These are phyloP conservation scores for Neuroscelio doddi DNA, from an alignment of 2,888 invertebrate genomes.

Conservation along the genomic window DNA sequence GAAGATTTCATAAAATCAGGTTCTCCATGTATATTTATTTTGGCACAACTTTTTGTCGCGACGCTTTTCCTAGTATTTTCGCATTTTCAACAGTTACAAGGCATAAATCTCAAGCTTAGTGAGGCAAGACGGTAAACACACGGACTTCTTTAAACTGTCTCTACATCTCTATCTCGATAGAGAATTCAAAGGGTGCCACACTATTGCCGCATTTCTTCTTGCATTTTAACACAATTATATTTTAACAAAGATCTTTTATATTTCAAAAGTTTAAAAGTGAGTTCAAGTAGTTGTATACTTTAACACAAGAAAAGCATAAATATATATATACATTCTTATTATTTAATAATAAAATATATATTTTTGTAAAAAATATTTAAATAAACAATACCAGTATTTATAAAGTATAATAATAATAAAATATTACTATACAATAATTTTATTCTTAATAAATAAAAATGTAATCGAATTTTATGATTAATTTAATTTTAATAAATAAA, in stretches of 20 bases:
- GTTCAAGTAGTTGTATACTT: conserved; percentile 16
- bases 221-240: conserved; percentile 24
- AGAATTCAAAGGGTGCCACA: conserved; percentile 13
- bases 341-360: too few relatives aligned
- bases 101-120: conserved; percentile 28
- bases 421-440: too few relatives aligned
- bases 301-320: too few relatives aligned
- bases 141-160: conserved; percentile 22
- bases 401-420: too few relatives aligned
- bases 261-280: conserved; percentile 2
- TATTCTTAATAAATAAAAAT: too few relatives aligned
- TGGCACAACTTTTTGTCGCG: conserved; percentile 6
- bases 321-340: too few relatives aligned
- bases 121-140: conserved; percentile 30
- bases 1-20: too few relatives aligned
- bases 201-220: conserved; percentile 6
- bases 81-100: conserved; percentile 24
- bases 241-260: conserved; percentile 15
- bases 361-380: too few relatives aligned
- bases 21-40: conserved; percentile 11
- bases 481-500: too few relatives aligned
- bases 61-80: conserved; percentile 18
- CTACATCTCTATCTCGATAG: conserved; percentile 9
- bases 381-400: too few relatives aligned
- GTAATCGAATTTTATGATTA: too few relatives aligned